Base-by-base conservation (phyloP, 2,113 vertebrate species). In the Triplophysa rosa region DNA sequence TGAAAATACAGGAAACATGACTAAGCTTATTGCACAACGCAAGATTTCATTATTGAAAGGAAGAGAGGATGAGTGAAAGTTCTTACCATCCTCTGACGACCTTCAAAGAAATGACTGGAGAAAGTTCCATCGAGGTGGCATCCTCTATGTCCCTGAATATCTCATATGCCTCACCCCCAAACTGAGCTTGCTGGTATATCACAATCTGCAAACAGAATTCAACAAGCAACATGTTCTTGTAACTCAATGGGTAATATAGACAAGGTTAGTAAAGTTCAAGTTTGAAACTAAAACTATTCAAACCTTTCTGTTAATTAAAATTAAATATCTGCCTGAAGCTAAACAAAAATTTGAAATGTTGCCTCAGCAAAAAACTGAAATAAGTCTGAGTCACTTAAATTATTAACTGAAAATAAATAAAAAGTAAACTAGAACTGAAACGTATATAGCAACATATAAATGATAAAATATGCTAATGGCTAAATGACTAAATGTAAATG, bases 81-180 rank as follows among this genome's bases (percentile, higher is more conserved):
- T 29, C 94, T 90, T 90, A 99, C 98, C 98, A 98, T 92, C 98
- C 98, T 94, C 97, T 92, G 75, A 97, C 62, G 49, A 95, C 94
- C 90, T 90, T 95, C 63, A 97, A 74, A 4, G 94, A 91, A 79
- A 98, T 92, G 77, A 94, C 84, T 10, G 95, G 92, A 0, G 95
- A 94, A 1, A 99, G 90, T 78, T 87, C 90, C 91, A 97, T 93
- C 0, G 89, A 82, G 12, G 90, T 96, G 70, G 96, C 94, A 56
- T 98, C 95, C 37, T 90, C 88, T 47, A 94, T n/a, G 40, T 98
- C 95, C 73, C 88, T 19, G 70, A 90, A 93, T 63, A 97, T 82
- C 87, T 97, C 96, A 82, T 93, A 90, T 1, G 84, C 84, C 54
- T 91, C 81, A 8, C 95, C 94, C 0, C 87, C 88, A 83, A 91